phyloP scores from a whole-genome alignment of 2,888 invertebrate species.

The Gymnoscelis rufifasciata region DNA sequence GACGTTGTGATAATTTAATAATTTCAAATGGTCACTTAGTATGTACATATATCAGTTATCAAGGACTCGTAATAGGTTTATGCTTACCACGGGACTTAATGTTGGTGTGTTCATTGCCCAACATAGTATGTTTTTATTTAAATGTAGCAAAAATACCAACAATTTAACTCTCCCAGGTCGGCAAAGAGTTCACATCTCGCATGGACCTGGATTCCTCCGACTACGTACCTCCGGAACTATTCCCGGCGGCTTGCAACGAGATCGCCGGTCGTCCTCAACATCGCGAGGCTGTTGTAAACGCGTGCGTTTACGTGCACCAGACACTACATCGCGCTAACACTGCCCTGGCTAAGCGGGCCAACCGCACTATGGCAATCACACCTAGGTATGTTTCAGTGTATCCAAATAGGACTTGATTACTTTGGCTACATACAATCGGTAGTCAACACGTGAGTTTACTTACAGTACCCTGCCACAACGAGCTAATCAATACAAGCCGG shows the following conservation, averaged over 20 bases:
- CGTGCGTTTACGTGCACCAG: slow-evolving; percentile 98
- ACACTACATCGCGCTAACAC: slow-evolving; percentile 97
- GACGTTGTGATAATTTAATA: too few relatives aligned
- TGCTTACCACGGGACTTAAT: too few relatives aligned
- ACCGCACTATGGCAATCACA: slow-evolving; percentile 97
- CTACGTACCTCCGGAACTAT: slow-evolving; percentile 93
- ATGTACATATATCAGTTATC: too few relatives aligned
- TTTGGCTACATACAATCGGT: too few relatives aligned
- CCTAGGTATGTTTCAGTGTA: slow-evolving; percentile 84
- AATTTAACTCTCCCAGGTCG: slow-evolving; percentile 82
- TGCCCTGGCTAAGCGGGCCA: slow-evolving; percentile 92
- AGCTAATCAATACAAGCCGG: too few relatives aligned
- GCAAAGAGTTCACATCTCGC: slow-evolving; percentile 96
- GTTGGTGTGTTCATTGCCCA: too few relatives aligned
- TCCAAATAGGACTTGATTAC: too few relatives aligned
- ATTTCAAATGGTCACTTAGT: too few relatives aligned
- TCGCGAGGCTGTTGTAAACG: slow-evolving; percentile 98
- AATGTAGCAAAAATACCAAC: too few relatives aligned
- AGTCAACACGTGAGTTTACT: slow-evolving; percentile 91
- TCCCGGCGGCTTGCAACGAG: slow-evolving; percentile 91
- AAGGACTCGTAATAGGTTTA: too few relatives aligned
- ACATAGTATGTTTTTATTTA: too few relatives aligned
- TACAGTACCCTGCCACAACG: too few relatives aligned
- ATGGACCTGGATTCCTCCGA: slow-evolving; percentile 94
- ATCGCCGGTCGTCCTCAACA: slow-evolving; percentile 88